Conservation (phyloP, 2,888 invertebrate genomes). For the Lepidochitona cinerea region DNA sequence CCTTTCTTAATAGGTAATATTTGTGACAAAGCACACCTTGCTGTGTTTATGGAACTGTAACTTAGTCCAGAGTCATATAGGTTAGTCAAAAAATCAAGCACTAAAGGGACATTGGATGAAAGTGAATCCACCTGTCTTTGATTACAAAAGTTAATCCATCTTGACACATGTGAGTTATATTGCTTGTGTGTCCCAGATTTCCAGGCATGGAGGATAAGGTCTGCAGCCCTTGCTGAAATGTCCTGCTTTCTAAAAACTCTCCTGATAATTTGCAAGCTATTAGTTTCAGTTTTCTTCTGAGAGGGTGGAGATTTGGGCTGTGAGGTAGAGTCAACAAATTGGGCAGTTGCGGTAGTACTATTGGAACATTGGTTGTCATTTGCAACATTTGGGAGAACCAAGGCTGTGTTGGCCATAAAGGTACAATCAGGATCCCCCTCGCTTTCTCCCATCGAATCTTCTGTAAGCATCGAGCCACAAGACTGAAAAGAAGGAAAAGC, state of each 20-base stretch:
- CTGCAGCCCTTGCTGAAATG: constrained; percentile 21
- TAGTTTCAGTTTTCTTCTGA: constrained; percentile 19
- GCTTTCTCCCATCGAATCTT: background rate
- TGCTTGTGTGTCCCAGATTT: constrained; percentile 24
- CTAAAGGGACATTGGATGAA: constrained; percentile 6
- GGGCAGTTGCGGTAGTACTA: background rate
- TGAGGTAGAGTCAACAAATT: background rate
- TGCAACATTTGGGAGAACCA: background rate
- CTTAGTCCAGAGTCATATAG: background rate
- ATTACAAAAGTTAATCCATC: constrained; percentile 24
- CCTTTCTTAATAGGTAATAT: background rate
- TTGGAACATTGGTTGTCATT: background rate
- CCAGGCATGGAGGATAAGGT: constrained; percentile 29
- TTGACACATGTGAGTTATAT: constrained; percentile 24
- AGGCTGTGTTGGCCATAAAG: background rate
- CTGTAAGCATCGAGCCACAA: background rate
- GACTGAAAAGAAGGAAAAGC: constrained; percentile 1
- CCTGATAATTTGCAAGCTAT: constrained; percentile 31
- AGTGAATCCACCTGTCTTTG: constrained; percentile 4
- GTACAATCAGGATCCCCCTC: background rate
- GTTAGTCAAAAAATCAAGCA: background rate
- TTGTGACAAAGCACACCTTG: background rate
- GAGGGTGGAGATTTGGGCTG: background rate
- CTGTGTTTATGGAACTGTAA: background rate
- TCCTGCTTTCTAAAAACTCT: constrained; percentile 17